phyloP scores from a whole-genome alignment of 1,140 invertebrate species.

The Coboldia fuscipes region DNA sequence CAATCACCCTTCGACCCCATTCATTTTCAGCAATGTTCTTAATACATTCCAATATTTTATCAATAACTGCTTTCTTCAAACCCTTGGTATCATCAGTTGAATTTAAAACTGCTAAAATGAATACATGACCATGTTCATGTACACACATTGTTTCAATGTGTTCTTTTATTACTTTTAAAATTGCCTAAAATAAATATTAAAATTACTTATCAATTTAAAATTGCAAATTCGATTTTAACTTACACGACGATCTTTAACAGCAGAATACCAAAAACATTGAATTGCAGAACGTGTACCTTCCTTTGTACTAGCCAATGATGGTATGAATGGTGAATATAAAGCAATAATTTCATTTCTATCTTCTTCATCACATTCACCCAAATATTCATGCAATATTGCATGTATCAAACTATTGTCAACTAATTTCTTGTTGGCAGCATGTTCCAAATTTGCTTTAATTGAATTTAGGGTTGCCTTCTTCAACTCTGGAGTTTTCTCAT shows the following conservation, averaged over 20 bases:
- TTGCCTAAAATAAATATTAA: slow-evolving; percentile 22
- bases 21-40: slow-evolving; percentile 47
- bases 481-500: slow-evolving; percentile 35
- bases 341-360: slow-evolving; percentile 51
- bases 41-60: slow-evolving; percentile 50
- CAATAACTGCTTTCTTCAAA: slow-evolving; percentile 58
- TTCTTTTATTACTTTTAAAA: slow-evolving; percentile 67
- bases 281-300: slow-evolving; percentile 59
- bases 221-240: too few relatives aligned
- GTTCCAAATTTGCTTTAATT: slow-evolving; percentile 43
- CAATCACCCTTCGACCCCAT: slow-evolving; percentile 46
- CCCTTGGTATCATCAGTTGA: slow-evolving; percentile 83
- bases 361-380: slow-evolving; percentile 45
- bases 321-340: slow-evolving; percentile 40
- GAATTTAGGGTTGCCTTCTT: slow-evolving; percentile 43
- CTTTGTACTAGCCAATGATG: slow-evolving; percentile 62
- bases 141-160: slow-evolving; percentile 55
- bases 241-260: slow-evolving; percentile 18
- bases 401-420: slow-evolving; percentile 48
- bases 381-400: slow-evolving; percentile 58
- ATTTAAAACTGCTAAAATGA: slow-evolving; percentile 68
- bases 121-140: slow-evolving; percentile 70
- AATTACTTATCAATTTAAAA: slow-evolving; percentile 1
- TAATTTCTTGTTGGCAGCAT: slow-evolving; percentile 47
- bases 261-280: slow-evolving; percentile 52